phyloP scores from a whole-genome alignment of 1,140 invertebrate genomes.

The Hestina assimilis region DNA sequence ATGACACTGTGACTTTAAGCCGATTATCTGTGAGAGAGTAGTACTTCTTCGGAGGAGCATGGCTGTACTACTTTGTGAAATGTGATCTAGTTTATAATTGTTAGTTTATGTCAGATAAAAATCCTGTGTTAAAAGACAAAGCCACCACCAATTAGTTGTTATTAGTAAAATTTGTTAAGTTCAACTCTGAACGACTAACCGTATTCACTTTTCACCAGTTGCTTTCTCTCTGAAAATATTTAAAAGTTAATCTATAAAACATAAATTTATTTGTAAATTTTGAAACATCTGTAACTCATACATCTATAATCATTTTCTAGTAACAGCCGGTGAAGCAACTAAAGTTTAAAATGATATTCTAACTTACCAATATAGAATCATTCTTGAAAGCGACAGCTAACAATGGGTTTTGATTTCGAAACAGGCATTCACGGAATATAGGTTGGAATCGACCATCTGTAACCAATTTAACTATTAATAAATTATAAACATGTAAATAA shows the following conservation, averaged over 20 bases:
- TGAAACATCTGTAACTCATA: not conserved
- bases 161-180: not conserved
- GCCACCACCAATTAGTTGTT: not conserved
- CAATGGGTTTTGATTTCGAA: constrained; percentile 57
- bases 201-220: not conserved
- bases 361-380: constrained; percentile 60
- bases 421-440: constrained; percentile 66
- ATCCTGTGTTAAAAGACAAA: not conserved
- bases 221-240: not conserved
- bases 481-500: constrained; percentile 9
- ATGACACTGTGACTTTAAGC: too few species aligned
- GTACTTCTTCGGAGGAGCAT: too few species aligned
- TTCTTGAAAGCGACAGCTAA: constrained; percentile 69
- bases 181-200: not conserved
- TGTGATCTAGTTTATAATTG: too few species aligned
- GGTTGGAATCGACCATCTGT: constrained; percentile 70
- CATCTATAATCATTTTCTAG: not conserved
- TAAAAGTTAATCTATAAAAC: not conserved
- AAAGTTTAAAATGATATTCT: not conserved
- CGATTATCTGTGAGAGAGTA: too few species aligned
- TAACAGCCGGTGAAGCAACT: not conserved
- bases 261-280: not conserved
- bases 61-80: too few species aligned
- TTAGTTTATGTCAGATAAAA: constrained; percentile 5
- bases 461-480: constrained; percentile 33